Evolutionary conservation across 2,797 vertebrate species (phyloP).

Genomic region (Chiloscyllium punctatum): DNA sequence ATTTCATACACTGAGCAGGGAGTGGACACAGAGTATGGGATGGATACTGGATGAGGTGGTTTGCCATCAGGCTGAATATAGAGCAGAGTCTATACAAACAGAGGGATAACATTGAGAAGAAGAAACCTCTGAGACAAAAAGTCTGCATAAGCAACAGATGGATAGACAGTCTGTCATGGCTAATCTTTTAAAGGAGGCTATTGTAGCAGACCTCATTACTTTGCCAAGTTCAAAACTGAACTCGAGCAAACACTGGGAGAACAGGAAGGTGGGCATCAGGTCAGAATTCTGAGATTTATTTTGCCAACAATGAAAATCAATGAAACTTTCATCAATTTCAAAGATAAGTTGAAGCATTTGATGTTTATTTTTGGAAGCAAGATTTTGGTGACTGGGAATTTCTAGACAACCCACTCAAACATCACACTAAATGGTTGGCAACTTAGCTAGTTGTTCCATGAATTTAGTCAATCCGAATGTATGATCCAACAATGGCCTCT

Average conservation of each 20-base stretch:
- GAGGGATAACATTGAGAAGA: neutral
- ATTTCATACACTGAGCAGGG: neutral
- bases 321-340: neutral
- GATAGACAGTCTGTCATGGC: neutral
- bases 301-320: neutral
- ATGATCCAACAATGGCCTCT: neutral
- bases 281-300: neutral
- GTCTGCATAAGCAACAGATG: neutral
- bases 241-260: neutral
- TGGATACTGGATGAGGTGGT: neutral
- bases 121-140: neutral
- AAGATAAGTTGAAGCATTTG: neutral
- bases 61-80: neutral
- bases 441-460: neutral
- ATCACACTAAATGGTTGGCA: neutral
- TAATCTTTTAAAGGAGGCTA: neutral
- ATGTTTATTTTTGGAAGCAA: neutral
- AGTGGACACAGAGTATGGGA: neutral
- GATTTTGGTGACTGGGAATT: neutral
- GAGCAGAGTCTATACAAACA: neutral
- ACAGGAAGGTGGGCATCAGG: neutral
- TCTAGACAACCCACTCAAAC: neutral
- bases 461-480: neutral
- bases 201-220: neutral
- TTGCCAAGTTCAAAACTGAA: neutral